These are phyloP conservation scores for Phaethon lepturus DNA, from an alignment of 2,113 vertebrate species.

Conservation along the genomic window DNA sequence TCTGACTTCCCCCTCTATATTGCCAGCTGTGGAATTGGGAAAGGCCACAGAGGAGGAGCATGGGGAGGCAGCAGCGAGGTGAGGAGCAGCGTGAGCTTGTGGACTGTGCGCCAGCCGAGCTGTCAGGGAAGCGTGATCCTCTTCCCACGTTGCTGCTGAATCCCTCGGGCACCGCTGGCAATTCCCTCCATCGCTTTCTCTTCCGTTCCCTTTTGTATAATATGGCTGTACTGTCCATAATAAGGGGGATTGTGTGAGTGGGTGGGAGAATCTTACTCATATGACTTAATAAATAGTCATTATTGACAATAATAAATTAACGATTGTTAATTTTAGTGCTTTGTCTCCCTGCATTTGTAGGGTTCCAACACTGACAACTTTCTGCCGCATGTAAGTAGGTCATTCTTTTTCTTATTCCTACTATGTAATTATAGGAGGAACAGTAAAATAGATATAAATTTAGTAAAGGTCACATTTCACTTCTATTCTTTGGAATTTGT, in stretches of 20 bases:
- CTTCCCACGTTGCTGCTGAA: neutral
- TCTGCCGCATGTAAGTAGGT: neutral
- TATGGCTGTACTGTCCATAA: accelerated
- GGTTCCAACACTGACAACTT: neutral
- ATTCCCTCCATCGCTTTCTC: neutral
- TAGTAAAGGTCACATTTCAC: neutral
- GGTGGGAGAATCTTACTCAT: neutral
- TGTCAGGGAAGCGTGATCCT: neutral
- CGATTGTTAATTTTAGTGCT: neutral
- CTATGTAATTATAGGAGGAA: neutral
- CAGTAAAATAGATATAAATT: neutral
- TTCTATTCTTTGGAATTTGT: neutral
- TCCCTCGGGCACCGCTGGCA: neutral
- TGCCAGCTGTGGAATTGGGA: accelerated
- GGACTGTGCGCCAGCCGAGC: accelerated
- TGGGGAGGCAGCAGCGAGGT: accelerated
- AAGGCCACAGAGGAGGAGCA: neutral
- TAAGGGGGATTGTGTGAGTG: neutral
- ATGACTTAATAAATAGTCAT: slow-evolving; percentile 27
- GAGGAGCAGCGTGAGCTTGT: neutral
- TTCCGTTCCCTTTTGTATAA: neutral
- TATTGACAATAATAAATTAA: neutral
- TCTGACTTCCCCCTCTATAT: neutral
- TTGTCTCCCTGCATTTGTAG: neutral
- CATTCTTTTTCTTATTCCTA: neutral